Base-by-base conservation (phyloP, 64 coral and sea anemone genomes). In the Stichodactyla helianthus region DNA sequence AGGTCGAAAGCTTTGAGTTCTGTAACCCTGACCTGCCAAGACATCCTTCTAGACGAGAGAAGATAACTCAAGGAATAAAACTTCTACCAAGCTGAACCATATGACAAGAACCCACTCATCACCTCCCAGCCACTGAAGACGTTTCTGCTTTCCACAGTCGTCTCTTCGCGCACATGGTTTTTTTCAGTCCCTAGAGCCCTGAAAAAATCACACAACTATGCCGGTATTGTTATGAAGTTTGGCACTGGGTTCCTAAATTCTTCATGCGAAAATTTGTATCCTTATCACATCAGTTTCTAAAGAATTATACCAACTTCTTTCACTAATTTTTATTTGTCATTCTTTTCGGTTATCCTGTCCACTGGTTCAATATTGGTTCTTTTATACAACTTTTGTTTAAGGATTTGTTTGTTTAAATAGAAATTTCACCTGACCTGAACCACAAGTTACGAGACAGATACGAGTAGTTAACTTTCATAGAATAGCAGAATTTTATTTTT, bases 1-100 rank as follows among this genome's bases (percentile, higher is more conserved):
- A 84, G 59, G 56, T 81, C 50, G 20, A 18, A 19, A 52, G 78
- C 78, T 14, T 54, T 81, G 52, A 81, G 78, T 22, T 81, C 78
- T 81, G 78, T 81, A 20, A 81, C 26, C 16, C 78, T 51, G 16
- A 81, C 20, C 6, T 2, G 15, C n/a, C 78, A 81, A 74, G 68
- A 2, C 68, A 74, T 74, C 10, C 68, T 58, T 74, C 68, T 68
- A 68, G 63, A n/a, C 19, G 22, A 31, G 8, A 31, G n/a, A 74
- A 22, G 63, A 68, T 9, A 20, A 26, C 26, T 31, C 0, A 26
- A 74, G 8, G 25, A 13, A 13, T 74, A n/a, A 26, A 13, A 4
- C 25, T 71, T 71, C 20, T 6, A 25, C 7, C 1, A 25, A 6
- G 7, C 23, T 71, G 18, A 71, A 20, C 18, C 18, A 28, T n/a